phyloP scores from a whole-genome alignment of 2,888 invertebrate species.

The Conomelus anceps region DNA sequence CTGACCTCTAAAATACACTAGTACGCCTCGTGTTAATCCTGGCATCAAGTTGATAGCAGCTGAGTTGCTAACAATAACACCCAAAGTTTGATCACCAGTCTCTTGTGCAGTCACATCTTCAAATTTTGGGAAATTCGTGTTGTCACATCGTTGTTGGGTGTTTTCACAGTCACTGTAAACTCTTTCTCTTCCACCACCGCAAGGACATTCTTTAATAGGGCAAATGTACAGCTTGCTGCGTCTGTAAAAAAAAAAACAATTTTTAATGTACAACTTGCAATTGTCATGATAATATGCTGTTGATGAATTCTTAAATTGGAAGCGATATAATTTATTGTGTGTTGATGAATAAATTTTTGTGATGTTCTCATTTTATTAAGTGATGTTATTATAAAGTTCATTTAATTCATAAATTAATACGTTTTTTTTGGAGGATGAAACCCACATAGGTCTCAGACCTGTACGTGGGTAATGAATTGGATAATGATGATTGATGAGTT shows the following conservation, averaged over 20 bases:
- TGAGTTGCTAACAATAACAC: constrained; percentile 6
- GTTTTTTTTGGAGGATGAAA: too few species aligned
- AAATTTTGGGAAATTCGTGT: not conserved
- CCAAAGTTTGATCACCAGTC: constrained; percentile 17
- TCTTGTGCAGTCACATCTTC: constrained; percentile 8
- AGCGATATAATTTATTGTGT: too few species aligned
- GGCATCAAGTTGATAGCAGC: not conserved
- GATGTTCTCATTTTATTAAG: too few species aligned
- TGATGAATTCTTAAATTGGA: too few species aligned
- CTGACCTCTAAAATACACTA: constrained; percentile 19
- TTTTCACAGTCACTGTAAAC: not conserved
- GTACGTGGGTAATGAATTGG: too few species aligned
- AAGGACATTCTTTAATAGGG: not conserved
- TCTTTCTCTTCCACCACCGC: constrained; percentile 2
- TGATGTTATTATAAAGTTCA: too few species aligned
- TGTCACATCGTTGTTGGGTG: constrained; percentile 3
- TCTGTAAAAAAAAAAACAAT: constrained; percentile 10
- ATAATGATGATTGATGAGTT: too few species aligned
- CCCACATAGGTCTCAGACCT: too few species aligned
- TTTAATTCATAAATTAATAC: too few species aligned
- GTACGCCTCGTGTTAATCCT: constrained; percentile 13
- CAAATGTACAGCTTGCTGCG: constrained; percentile 17
- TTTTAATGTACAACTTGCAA: too few species aligned
- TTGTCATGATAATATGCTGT: too few species aligned
- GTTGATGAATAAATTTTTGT: too few species aligned